Percentiles rank a stretch among this genome's conserved stretches.
These are phyloP conservation scores for Myotis daubentonii DNA, from an alignment of 2,797 vertebrate genomes.

Conservation along the genomic window DNA sequence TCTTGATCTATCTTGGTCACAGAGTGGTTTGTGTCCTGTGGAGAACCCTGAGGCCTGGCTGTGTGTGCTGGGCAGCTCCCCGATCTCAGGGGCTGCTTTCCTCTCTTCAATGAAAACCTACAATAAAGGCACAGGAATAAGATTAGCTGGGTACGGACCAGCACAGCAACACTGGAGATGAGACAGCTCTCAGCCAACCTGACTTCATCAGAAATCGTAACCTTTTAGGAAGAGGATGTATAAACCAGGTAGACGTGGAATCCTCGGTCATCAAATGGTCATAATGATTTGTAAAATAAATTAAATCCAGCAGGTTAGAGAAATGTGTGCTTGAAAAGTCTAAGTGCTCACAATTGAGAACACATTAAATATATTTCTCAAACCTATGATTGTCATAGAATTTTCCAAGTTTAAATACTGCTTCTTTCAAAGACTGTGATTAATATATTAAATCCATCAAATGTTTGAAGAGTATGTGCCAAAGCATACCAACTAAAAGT, in stretches of 20 bases:
- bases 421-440: background rate
- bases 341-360: background rate
- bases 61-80: background rate
- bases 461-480: background rate
- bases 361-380: background rate
- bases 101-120: background rate
- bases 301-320: background rate
- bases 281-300: background rate
- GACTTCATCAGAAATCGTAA: accelerated
- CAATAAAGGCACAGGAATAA: accelerated
- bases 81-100: accelerated
- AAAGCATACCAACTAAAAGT: background rate
- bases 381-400: background rate
- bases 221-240: background rate
- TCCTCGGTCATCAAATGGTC: background rate
- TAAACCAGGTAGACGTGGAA: background rate
- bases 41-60: background rate
- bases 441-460: background rate
- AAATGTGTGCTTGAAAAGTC: background rate
- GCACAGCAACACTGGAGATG: accelerated
- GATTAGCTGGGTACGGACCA: background rate
- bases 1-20: accelerated
- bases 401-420: background rate
- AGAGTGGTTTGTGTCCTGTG: background rate
- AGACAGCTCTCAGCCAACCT: background rate